These are phyloP conservation scores for Sycobia sp. DNA, from an alignment of 1,140 invertebrate genomes.

Conservation along the genomic window DNA sequence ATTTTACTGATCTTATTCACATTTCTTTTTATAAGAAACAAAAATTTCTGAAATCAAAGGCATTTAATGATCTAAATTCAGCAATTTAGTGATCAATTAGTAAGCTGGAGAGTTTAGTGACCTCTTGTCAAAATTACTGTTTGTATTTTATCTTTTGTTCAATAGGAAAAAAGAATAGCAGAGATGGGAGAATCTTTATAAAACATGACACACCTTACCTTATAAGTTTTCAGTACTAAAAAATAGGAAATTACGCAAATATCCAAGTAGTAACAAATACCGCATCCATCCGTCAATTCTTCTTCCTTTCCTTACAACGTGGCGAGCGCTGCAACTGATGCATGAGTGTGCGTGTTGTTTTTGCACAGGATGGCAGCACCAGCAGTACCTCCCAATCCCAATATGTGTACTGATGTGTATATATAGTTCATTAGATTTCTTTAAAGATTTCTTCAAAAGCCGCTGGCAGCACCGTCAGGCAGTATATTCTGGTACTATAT, in stretches of 20 bases:
- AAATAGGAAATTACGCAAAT: constrained; percentile 40
- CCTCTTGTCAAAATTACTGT: constrained; percentile 21
- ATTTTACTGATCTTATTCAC: no score
- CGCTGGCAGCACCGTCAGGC: constrained; percentile 7
- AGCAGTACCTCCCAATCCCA: constrained; percentile 10
- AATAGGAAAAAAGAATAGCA: no score
- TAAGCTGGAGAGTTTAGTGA: constrained; percentile 24
- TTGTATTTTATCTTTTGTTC: no score
- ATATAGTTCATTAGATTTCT: no score
- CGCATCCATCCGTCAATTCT: constrained; percentile 50
- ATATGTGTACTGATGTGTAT: no score
- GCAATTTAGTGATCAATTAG: constrained; percentile 11
- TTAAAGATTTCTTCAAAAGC: background rate
- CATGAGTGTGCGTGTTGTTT: background rate
- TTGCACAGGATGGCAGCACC: constrained; percentile 9
- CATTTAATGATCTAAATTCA: background rate
- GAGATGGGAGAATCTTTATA: no score
- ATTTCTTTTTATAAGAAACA: no score
- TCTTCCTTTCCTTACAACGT: constrained; percentile 55
- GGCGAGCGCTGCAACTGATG: constrained; percentile 45
- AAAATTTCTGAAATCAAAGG: no score
- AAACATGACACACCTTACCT: no score
- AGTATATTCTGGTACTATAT: no score
- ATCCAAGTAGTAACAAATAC: constrained; percentile 43
- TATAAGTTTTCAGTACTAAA: constrained; percentile 25